phyloP scores from a whole-genome alignment of 1,140 invertebrate species.

The Cydia pomonella region DNA sequence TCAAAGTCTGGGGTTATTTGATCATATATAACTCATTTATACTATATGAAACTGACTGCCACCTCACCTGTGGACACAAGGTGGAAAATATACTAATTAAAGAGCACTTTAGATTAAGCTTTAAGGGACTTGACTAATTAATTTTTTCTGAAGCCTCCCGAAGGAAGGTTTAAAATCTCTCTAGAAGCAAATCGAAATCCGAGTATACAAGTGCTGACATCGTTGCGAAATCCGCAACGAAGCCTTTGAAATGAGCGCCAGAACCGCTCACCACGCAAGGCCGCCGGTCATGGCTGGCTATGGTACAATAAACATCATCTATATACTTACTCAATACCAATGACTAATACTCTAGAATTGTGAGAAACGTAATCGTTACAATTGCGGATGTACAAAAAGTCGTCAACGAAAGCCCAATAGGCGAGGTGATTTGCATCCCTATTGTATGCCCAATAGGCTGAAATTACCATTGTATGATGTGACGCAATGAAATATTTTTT shows the following conservation, averaged over 20 bases:
- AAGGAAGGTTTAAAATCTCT: neutral
- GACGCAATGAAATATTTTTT: slow-evolving; percentile 10
- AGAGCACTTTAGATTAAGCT: too few species aligned
- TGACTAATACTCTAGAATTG: slow-evolving; percentile 28
- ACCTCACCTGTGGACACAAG: too few species aligned
- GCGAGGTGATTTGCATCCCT: slow-evolving; percentile 5
- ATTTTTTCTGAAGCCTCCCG: neutral
- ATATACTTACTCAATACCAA: slow-evolving; percentile 29
- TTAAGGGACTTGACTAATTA: neutral
- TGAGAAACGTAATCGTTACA: slow-evolving; percentile 9
- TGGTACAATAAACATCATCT: slow-evolving; percentile 42
- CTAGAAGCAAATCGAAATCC: slow-evolving; percentile 21
- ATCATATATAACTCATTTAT: too few species aligned
- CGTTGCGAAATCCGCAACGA: slow-evolving; percentile 43
- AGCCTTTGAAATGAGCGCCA: slow-evolving; percentile 47
- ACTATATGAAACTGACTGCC: too few species aligned
- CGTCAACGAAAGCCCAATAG: neutral
- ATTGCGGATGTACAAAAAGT: slow-evolving; percentile 17
- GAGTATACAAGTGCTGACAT: slow-evolving; percentile 31
- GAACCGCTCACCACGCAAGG: slow-evolving; percentile 66
- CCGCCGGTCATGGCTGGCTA: slow-evolving; percentile 66
- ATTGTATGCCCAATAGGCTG: neutral
- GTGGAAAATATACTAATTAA: too few species aligned
- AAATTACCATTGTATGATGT: neutral
- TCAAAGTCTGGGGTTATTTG: too few species aligned